Base-by-base conservation (phyloP, 2,113 vertebrate genomes). In the Erythrocercus mccallii region DNA sequence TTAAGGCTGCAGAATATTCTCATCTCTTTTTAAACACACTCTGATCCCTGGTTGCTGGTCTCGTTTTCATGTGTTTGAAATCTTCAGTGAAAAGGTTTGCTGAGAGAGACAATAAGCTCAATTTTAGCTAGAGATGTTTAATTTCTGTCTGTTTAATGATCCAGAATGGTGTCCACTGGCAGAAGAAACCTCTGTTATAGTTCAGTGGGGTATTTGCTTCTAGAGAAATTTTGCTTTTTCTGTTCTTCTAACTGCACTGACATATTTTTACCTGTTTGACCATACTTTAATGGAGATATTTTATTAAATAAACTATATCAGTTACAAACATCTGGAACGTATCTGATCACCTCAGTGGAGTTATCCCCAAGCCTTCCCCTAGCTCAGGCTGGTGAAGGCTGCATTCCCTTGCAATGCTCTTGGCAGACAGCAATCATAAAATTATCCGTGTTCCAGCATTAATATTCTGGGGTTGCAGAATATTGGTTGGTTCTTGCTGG, bases 1-100 rank as follows among this genome's bases (percentile, higher is more conserved):
- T 96, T 94, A 81, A 94, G 61, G 90, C 88, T 96, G 85, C 38
- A 96, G 92, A 88, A 50, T 45, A 60, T 31, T 28, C 54, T 91
- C 47, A 58, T 87, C 56, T 90, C 58, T 95, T 93, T 84, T 73
- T 95, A 87, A 88, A 85, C 79, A 82, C 45, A 92, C 56, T 94
- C 72, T 31, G 54, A 57, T 28, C 37, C 65, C 35, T 51, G 35
- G 31, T 24, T 42, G 19, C 47, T 60, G 44, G n/a, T 64, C 24
- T 28, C 13, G 5, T 94, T 91, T 92, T 66, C 57, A 24, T 33
- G 25, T 20, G 1, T 50, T 22, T 51, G 72, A 51, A 88, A 60
- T 57, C 19, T 50, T 51, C 20, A 35, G 3, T n/a, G 73, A 44
- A 62, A 60, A 62, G 22, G 17, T 71, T 37, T 30, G 18, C 24